These are phyloP conservation scores for Dasypolia templi DNA, from an alignment of 2,888 invertebrate species.

Conservation along the genomic window DNA sequence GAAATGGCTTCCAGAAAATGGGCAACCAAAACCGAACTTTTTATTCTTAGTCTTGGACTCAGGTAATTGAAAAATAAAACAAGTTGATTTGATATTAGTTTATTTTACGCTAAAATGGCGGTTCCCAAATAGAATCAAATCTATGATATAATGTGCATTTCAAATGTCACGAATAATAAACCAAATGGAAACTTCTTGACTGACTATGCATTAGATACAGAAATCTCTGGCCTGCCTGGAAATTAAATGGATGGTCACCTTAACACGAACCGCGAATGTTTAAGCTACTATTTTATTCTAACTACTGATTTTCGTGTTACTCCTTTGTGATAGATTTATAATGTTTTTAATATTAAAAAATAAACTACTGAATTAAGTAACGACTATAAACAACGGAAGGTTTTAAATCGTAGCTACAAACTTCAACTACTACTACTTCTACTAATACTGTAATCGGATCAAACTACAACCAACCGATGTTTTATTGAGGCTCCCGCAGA, in stretches of 20 bases:
- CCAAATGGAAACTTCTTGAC: background rate
- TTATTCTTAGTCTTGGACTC: background rate
- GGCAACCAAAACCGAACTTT: background rate
- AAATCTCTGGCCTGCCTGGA: background rate
- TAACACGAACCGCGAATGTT: background rate
- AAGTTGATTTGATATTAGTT: background rate
- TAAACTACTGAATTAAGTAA: background rate
- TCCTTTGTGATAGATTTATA: background rate
- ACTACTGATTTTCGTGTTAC: background rate
- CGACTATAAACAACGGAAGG: background rate
- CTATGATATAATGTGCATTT: background rate
- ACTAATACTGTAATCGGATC: background rate
- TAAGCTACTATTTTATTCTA: background rate
- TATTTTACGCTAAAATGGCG: background rate
- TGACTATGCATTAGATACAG: background rate
- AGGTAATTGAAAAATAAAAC: background rate
- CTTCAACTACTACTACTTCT: too few relatives aligned
- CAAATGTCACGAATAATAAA: background rate
- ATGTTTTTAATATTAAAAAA: too few relatives aligned
- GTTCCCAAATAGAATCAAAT: constrained; percentile 5
- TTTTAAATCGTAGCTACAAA: background rate
- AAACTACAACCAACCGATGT: background rate
- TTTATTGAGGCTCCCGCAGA: too few relatives aligned
- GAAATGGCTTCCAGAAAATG: background rate
- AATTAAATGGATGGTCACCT: background rate